Evolutionary conservation across 2,888 invertebrate species (phyloP).

Genomic region (Agelastica alni): DNA sequence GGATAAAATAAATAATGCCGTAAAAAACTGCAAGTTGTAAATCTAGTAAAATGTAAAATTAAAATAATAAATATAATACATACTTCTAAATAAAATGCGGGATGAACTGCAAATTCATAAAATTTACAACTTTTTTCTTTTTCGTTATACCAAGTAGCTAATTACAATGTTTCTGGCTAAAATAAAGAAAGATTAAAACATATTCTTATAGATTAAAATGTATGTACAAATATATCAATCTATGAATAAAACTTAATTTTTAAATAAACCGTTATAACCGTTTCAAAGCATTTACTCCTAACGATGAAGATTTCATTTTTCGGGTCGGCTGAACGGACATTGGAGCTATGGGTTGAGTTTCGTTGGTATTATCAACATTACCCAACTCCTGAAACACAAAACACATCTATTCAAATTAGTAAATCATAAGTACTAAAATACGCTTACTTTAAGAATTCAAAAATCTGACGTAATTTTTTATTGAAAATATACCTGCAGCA

Average conservation of each 20-base stretch:
- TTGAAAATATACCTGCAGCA: too few species aligned
- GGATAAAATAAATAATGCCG: constrained; percentile 43
- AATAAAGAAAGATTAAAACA: constrained; percentile 37
- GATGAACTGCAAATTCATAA: constrained; percentile 35
- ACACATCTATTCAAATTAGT: constrained; percentile 16
- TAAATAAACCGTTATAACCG: constrained; percentile 63
- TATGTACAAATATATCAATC: constrained; percentile 49
- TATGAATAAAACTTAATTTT: constrained; percentile 45
- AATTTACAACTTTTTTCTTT: constrained; percentile 34
- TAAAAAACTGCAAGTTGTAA: constrained; percentile 46
- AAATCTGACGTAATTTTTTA: too few species aligned
- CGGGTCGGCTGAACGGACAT: constrained; percentile 85
- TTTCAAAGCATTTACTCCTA: constrained; percentile 70
- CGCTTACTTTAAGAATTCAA: too few species aligned
- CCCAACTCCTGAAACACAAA: constrained; percentile 72
- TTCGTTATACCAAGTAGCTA: constrained; percentile 15
- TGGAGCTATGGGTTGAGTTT: constrained; percentile 68
- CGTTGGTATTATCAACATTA: constrained; percentile 60
- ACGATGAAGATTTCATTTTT: constrained; percentile 71
- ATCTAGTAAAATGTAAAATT: constrained; percentile 38
- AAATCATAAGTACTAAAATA: not conserved
- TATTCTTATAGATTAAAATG: constrained; percentile 37
- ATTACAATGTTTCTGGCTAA: constrained; percentile 28
- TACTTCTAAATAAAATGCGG: constrained; percentile 39
- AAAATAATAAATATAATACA: constrained; percentile 41